Base-by-base conservation (phyloP, 2,113 vertebrate genomes). In the Percina caprodes region DNA sequence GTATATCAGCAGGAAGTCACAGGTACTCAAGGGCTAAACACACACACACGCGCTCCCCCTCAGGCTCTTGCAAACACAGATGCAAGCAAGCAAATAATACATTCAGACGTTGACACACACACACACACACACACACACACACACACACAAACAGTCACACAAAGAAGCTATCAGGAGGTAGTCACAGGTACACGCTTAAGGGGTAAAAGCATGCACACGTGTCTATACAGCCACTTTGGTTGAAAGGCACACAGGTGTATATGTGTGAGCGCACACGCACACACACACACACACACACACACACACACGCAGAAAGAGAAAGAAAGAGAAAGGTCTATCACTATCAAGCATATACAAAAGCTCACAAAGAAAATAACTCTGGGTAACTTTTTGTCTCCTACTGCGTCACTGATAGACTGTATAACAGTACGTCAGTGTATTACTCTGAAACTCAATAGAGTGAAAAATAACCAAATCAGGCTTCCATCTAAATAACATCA, bases 1-100 rank as follows among this genome's bases (percentile, higher is more conserved):
- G 76, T 90, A 69, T 59, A 66, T 90, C 86, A 88, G 69, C 23
- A 24, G 69, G 76, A 83, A 85, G 74, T 86, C 80, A 70, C 87
- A 84, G 87, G 83, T 84, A 74, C 77, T 81, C 33, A 16, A 19
- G 77, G 83, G 79, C 72, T 59, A 55, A 78, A 74, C 59, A 78
- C 69, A 66, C 13, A 69, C 18, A 60, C 16, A 21, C 59, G 13
- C 54, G 8, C 19, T 13, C n/a, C 4, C 56, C 77, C 67, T 52
- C 54, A 51, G 80, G 85, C 74, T 82, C 23, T 33, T 7, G 30
- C 58, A 76, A 82, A 74, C 49, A 67, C 71, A 70, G 52, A 68
- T 2, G 15, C 76, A 67, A 56, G 68, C 54, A 74, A 82, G 63
- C 67, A 76, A 55, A 56, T 59, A 80, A 80, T 59, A 58, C 61